Percentiles rank a stretch among this genome's conserved stretches.
Conservation (phyloP, 2,113 vertebrate species). For the Rhegmatorhina hoffmannsi region DNA sequence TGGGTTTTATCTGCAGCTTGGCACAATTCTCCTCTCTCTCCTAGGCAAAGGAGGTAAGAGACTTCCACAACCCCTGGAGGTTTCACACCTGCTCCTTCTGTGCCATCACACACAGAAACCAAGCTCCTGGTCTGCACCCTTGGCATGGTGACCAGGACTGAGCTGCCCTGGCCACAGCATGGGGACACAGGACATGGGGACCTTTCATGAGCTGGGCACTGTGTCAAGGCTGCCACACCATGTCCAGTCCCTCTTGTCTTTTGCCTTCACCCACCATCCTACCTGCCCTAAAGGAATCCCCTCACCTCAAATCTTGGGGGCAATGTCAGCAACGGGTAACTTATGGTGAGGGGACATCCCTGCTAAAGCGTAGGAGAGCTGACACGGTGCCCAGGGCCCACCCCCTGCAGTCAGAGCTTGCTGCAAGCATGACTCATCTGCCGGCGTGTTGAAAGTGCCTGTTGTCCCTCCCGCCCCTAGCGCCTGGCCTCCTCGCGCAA, state of each 20-base stretch:
- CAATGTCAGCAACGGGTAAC: neutral
- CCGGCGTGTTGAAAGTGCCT: constrained; percentile 49
- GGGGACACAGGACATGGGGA: accelerated
- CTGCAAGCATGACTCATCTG: neutral
- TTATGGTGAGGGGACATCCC: neutral
- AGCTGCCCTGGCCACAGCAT: neutral
- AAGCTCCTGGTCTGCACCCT: neutral
- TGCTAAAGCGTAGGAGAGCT: neutral
- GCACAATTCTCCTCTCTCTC: neutral
- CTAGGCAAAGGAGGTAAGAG: neutral
- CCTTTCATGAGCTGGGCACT: neutral
- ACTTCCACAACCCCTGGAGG: neutral
- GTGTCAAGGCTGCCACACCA: accelerated
- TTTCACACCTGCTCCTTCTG: neutral
- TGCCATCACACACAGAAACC: neutral
- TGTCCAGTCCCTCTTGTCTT: neutral
- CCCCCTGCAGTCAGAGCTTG: neutral
- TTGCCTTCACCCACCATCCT: neutral
- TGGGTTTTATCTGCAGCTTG: neutral
- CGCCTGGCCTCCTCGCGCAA: constrained; percentile 1
- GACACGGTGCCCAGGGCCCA: neutral
- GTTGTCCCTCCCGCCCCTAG: constrained; percentile 34
- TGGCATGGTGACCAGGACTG: neutral
- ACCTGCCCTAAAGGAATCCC: neutral
- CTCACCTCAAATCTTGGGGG: neutral